These are phyloP conservation scores for Notarius quadriscutis DNA, from an alignment of 2,113 vertebrate genomes.

Conservation along the genomic window DNA sequence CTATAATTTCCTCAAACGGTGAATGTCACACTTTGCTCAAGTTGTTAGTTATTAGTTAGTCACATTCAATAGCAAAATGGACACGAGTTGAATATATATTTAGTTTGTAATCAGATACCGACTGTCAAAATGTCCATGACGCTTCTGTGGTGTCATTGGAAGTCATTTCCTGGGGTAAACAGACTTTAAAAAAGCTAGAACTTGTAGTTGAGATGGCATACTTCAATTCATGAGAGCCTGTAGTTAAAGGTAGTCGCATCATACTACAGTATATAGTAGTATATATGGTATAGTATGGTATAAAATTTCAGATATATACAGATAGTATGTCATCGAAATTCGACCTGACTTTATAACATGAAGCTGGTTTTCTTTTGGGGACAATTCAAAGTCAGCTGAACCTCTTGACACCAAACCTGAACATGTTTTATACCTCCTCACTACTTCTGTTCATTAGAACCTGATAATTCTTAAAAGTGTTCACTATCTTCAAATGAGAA, in stretches of 20 bases:
- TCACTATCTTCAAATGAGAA: too few relatives aligned
- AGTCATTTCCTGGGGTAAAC: too few relatives aligned
- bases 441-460: neutral
- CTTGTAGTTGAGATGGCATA: neutral
- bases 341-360: neutral
- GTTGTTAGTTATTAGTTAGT: too few relatives aligned
- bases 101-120: too few relatives aligned
- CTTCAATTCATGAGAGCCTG: neutral
- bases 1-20: too few relatives aligned
- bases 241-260: neutral
- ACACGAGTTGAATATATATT: too few relatives aligned
- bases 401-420: too few relatives aligned
- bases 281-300: neutral
- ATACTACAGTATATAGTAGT: neutral
- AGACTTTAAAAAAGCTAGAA: neutral
- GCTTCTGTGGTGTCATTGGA: too few relatives aligned
- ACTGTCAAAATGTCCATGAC: too few relatives aligned
- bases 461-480: too few relatives aligned
- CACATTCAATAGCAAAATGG: too few relatives aligned
- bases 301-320: neutral
- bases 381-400: neutral
- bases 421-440: neutral
- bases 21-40: too few relatives aligned
- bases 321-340: slow-evolving; percentile 47
- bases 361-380: neutral